Evolutionary conservation across 2,888 invertebrate species (phyloP).

Genomic region (Hofmannophila pseudospretella): DNA sequence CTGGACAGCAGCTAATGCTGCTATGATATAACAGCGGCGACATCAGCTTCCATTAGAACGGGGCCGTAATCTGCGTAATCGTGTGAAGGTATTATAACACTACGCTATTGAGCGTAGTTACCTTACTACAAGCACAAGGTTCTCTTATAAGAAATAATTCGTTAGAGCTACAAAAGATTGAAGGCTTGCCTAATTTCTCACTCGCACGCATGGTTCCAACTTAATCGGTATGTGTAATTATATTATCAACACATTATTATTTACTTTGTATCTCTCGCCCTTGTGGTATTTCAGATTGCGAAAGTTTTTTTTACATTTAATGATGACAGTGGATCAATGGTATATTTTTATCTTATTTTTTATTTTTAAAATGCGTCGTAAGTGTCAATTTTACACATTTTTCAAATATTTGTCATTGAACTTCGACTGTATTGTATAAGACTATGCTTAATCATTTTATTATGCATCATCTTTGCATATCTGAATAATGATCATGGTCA

Average conservation of each 20-base stretch:
- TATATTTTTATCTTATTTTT: too few species aligned
- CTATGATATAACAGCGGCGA: conserved; percentile 20
- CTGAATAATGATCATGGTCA: conserved; percentile 53
- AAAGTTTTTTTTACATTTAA: neutral
- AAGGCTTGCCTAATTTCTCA: conserved; percentile 69
- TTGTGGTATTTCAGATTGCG: conserved; percentile 1
- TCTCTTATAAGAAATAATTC: conserved; percentile 59
- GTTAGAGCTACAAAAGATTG: conserved; percentile 65
- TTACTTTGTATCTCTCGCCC: conserved; percentile 9
- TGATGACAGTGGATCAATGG: too few species aligned
- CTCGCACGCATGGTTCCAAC: conserved; percentile 59
- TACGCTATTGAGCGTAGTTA: conserved; percentile 53
- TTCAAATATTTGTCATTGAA: conserved; percentile 29
- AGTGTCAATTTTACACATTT: conserved; percentile 7
- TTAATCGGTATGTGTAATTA: conserved; percentile 54
- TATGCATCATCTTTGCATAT: conserved; percentile 45
- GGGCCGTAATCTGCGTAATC: conserved; percentile 49
- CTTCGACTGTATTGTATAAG: conserved; percentile 24
- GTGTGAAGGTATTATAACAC: conserved; percentile 64
- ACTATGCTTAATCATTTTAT: conserved; percentile 35
- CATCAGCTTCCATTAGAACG: conserved; percentile 45
- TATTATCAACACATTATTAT: conserved; percentile 40
- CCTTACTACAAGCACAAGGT: too few species aligned
- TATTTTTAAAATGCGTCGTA: too few species aligned
- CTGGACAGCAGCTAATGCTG: neutral